Evolutionary conservation across 2,113 vertebrate species (phyloP).

Genomic region (Plestiodon gilberti): DNA sequence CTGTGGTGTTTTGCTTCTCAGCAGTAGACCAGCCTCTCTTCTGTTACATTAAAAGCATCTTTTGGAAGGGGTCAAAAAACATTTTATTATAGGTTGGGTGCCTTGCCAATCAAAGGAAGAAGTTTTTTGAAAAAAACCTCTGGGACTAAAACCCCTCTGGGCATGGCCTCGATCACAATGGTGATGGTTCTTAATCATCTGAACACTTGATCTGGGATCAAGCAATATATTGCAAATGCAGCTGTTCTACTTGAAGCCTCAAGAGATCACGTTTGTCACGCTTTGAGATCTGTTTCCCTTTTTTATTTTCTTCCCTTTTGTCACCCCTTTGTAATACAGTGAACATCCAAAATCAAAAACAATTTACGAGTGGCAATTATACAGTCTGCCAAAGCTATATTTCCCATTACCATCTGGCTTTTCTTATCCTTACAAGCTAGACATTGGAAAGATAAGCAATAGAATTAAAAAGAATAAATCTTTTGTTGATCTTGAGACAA

Average conservation of each 20-base stretch:
- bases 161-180: background rate
- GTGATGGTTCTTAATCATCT: background rate
- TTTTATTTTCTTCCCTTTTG: conserved; percentile 40
- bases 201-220: conserved; percentile 14
- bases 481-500: conserved; percentile 76
- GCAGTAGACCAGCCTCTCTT: background rate
- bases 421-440: conserved; percentile 59
- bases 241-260: background rate
- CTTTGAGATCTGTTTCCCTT: conserved; percentile 9
- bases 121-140: background rate
- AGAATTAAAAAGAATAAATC: conserved; percentile 72
- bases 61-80: background rate
- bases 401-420: conserved; percentile 60
- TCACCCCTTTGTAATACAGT: conserved; percentile 28
- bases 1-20: background rate
- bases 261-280: conserved; percentile 40
- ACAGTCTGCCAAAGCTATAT: conserved; percentile 55
- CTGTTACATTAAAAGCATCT: background rate
- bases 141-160: background rate
- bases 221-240: conserved; percentile 10
- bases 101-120: background rate
- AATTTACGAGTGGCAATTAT: conserved; percentile 68
- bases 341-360: conserved; percentile 59
- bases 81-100: background rate
- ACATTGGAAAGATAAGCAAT: conserved; percentile 64